Conservation (phyloP, 2,113 vertebrate species). For the Ctenomys sociabilis region DNA sequence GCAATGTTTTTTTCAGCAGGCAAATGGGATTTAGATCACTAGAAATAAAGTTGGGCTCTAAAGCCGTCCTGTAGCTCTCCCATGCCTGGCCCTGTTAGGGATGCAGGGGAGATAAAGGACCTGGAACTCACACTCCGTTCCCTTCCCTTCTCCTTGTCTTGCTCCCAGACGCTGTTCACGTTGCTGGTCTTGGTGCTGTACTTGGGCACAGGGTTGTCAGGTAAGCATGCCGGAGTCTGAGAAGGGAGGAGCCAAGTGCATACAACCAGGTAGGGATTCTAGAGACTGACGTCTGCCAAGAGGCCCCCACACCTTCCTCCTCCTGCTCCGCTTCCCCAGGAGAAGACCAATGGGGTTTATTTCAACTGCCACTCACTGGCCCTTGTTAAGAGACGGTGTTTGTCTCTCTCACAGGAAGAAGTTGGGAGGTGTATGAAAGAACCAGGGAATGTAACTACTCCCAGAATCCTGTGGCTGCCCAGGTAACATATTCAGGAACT, state of each 20-base stretch:
- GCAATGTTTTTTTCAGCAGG: background rate
- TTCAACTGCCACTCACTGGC: background rate
- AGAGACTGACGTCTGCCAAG: fast-evolving
- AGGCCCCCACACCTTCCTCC: background rate
- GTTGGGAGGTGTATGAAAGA: conserved; percentile 62
- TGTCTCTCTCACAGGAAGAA: conserved; percentile 68
- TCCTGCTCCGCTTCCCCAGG: background rate
- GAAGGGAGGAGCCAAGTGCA: background rate
- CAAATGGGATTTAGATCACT: background rate
- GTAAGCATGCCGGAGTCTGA: conserved; percentile 44
- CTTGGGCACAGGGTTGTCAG: conserved; percentile 64
- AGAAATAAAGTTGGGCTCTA: background rate
- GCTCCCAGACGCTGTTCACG: conserved; percentile 50
- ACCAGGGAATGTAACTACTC: conserved; percentile 60
- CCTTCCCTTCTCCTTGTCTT: background rate
- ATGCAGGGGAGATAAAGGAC: no score
- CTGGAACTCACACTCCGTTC: background rate
- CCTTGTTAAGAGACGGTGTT: background rate
- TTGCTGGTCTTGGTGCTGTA: conserved; percentile 74
- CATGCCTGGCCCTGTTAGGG: background rate
- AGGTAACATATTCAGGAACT: conserved; percentile 64
- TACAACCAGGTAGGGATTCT: background rate
- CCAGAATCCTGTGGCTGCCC: conserved; percentile 55
- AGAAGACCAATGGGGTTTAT: background rate
- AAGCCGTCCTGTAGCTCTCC: fast-evolving